Conservation (phyloP, 2,113 vertebrate species). For the Climacteris rufus region DNA sequence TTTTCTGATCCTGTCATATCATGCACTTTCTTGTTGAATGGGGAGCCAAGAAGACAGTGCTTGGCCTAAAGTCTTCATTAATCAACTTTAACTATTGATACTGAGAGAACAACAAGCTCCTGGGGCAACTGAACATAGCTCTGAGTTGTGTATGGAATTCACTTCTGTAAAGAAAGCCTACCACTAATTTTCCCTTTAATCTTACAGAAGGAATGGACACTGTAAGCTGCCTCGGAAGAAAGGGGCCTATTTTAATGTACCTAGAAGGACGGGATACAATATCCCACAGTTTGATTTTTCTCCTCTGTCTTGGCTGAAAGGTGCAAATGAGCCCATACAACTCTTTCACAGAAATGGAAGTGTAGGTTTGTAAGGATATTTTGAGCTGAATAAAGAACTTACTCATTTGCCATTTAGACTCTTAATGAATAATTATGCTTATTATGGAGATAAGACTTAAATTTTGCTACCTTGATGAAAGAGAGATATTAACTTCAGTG, state of each 20-base stretch:
- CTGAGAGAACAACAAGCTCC: not conserved
- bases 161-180: not conserved
- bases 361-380: not conserved
- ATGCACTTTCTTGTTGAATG: not conserved
- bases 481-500: not conserved
- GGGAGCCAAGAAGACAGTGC: not conserved
- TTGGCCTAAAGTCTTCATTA: not conserved
- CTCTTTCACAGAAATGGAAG: not conserved
- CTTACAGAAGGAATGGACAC: not conserved
- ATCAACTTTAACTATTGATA: not conserved
- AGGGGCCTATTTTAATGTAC: not conserved
- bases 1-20: not conserved
- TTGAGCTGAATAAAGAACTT: not conserved
- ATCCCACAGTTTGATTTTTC: not conserved
- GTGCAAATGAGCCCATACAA: not conserved
- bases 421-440: not conserved
- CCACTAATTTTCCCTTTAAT: not conserved
- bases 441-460: not conserved
- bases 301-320: not conserved
- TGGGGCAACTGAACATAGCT: not conserved
- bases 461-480: not conserved
- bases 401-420: not conserved
- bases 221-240: not conserved
- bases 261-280: not conserved
- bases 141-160: not conserved